Conservation (phyloP, 2,888 invertebrate species). For the Drosophila tanythrix region DNA sequence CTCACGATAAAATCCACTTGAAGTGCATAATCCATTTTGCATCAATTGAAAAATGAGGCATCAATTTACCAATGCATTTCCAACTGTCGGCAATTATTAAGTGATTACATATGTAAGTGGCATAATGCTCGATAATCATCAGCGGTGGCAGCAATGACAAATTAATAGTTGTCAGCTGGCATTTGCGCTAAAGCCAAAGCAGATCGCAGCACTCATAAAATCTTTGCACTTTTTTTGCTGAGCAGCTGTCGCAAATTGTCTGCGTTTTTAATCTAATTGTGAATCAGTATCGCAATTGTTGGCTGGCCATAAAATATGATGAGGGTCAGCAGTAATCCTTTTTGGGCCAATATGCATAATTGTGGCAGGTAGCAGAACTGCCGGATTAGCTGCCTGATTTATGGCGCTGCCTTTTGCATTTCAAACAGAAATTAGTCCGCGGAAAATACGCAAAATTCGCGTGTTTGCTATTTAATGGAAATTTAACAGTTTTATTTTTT, state of each 20-base stretch:
- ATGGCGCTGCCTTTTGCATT: conserved; percentile 35
- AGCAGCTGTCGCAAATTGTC: conserved; percentile 60
- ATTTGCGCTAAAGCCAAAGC: conserved; percentile 8
- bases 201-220: conserved; percentile 21
- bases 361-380: conserved; percentile 35
- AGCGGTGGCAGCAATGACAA: conserved; percentile 39
- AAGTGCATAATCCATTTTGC: conserved; percentile 26
- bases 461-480: conserved; percentile 54
- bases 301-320: conserved; percentile 49
- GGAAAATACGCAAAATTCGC: conserved; percentile 75
- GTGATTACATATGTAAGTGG: conserved; percentile 26
- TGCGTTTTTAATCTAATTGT: conserved; percentile 70
- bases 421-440: conserved; percentile 58
- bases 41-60: conserved; percentile 39
- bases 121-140: conserved; percentile 51
- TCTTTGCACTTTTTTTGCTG: conserved; percentile 5
- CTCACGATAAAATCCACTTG: not conserved
- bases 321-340: conserved; percentile 57
- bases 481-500: conserved; percentile 20
- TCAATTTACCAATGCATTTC: conserved; percentile 16
- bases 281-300: conserved; percentile 57
- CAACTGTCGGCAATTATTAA: conserved; percentile 35
- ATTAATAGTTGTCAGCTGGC: conserved; percentile 51
- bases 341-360: conserved; percentile 39
- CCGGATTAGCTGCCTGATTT: conserved; percentile 41